A percentile compares a stretch with the other conserved stretches of the same genome.
These are phyloP conservation scores for Catocala nupta DNA, from an alignment of 2,888 invertebrate genomes.

Conservation along the genomic window DNA sequence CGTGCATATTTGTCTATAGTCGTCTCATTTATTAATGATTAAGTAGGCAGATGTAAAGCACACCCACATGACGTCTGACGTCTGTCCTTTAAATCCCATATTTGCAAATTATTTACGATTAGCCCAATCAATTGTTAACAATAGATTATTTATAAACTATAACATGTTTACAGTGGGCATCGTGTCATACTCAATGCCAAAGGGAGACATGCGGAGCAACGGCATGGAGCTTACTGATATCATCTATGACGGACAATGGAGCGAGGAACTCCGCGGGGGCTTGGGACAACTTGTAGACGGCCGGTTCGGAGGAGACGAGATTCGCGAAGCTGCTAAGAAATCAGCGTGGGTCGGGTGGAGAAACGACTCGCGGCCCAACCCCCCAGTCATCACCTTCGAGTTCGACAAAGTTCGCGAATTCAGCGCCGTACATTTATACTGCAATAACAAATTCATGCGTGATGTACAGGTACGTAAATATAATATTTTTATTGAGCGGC, in stretches of 20 bases:
- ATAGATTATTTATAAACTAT: neutral
- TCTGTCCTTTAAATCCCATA: no score
- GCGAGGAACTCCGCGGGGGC: constrained; percentile 91
- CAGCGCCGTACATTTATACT: constrained; percentile 92
- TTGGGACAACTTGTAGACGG: constrained; percentile 96
- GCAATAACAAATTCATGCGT: constrained; percentile 94
- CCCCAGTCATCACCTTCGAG: constrained; percentile 91
- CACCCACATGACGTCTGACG: no score
- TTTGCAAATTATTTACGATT: no score
- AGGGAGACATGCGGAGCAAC: constrained; percentile 93
- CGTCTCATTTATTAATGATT: no score
- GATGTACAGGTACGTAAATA: constrained; percentile 90
- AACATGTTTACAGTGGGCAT: constrained; percentile 89
- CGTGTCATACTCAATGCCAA: constrained; percentile 95
- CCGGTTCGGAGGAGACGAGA: constrained; percentile 90
- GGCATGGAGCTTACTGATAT: constrained; percentile 94
- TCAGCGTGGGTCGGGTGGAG: constrained; percentile 97
- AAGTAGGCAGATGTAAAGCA: no score
- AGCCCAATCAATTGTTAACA: neutral
- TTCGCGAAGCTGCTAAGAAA: constrained; percentile 87
- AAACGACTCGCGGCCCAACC: constrained; percentile 90
- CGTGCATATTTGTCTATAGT: no score
- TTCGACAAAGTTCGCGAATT: constrained; percentile 96
- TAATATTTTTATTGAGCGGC: constrained; percentile 3
- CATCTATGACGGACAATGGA: constrained; percentile 95